phyloP scores from a whole-genome alignment of 2,888 invertebrate genomes.

The Amorpha juglandis region DNA sequence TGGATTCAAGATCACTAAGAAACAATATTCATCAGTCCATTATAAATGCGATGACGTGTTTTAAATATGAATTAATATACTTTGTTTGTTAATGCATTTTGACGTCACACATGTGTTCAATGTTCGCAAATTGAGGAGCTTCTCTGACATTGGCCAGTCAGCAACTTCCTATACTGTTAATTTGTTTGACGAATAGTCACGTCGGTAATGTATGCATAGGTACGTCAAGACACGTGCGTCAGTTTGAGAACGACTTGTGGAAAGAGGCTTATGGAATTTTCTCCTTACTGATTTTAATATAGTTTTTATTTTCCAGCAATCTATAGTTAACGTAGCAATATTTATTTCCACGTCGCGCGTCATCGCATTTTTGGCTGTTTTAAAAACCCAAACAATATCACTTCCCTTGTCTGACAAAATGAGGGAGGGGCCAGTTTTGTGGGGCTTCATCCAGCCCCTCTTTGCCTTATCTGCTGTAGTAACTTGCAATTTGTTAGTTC shows the following conservation, averaged over 20 bases:
- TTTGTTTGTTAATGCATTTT: too few relatives aligned
- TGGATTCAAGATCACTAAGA: too few relatives aligned
- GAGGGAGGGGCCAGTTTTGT: too few relatives aligned
- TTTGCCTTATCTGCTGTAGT: too few relatives aligned
- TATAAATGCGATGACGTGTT: too few relatives aligned
- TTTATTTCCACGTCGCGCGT: not conserved
- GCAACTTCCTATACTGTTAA: not conserved
- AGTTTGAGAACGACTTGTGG: not conserved
- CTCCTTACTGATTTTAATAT: not conserved
- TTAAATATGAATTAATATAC: too few relatives aligned
- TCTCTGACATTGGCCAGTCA: constrained; percentile 10
- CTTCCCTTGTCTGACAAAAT: too few relatives aligned
- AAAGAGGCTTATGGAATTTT: not conserved
- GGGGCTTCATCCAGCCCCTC: too few relatives aligned
- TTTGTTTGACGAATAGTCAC: constrained; percentile 2
- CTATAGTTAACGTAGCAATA: not conserved
- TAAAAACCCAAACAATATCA: too few relatives aligned
- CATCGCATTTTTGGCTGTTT: not conserved
- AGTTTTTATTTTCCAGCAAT: not conserved
- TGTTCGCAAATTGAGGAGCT: not conserved
- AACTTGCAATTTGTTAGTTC: too few relatives aligned
- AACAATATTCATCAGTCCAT: too few relatives aligned
- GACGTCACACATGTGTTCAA: not conserved
- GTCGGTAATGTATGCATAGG: not conserved
- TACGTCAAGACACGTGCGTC: not conserved